Evolutionary conservation across 2,113 vertebrate genomes (phyloP).

Genomic region (Aleadryas rufinucha): DNA sequence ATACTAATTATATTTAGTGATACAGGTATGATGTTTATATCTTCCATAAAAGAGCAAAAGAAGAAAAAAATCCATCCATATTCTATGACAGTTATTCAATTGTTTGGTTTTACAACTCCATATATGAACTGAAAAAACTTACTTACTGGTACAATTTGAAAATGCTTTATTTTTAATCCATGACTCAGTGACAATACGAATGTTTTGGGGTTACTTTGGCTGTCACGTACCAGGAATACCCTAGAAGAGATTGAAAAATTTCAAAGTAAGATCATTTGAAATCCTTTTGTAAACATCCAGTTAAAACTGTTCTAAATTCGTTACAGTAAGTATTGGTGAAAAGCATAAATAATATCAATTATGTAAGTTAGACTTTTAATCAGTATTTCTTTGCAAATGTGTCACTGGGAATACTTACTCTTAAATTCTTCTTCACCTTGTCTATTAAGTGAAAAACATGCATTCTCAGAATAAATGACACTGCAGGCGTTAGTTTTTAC

Average conservation of each 20-base stretch:
- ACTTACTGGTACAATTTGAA: conserved; percentile 97
- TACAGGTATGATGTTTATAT: background rate
- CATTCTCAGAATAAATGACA: conserved; percentile 15
- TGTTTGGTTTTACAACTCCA: background rate
- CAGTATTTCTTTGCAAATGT: background rate
- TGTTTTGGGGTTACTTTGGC: conserved; percentile 96
- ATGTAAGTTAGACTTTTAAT: background rate
- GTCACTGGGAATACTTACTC: background rate
- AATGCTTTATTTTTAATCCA: conserved; percentile 95
- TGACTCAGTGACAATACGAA: conserved; percentile 96
- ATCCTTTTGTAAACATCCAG: background rate
- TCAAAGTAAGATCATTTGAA: background rate
- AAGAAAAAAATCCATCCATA: background rate
- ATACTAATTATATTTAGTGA: background rate
- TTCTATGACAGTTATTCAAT: background rate
- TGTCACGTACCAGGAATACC: conserved; percentile 95
- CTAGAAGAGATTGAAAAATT: conserved; percentile 72
- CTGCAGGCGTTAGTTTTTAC: background rate
- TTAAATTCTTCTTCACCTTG: conserved; percentile 11
- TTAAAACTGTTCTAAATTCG: background rate
- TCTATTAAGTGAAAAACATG: conserved; percentile 15
- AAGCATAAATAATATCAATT: background rate
- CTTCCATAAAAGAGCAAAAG: background rate
- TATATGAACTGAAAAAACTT: conserved; percentile 26
- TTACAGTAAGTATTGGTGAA: background rate